phyloP scores from a whole-genome alignment of 2,797 vertebrate genomes.

The Muscicapa striata region DNA sequence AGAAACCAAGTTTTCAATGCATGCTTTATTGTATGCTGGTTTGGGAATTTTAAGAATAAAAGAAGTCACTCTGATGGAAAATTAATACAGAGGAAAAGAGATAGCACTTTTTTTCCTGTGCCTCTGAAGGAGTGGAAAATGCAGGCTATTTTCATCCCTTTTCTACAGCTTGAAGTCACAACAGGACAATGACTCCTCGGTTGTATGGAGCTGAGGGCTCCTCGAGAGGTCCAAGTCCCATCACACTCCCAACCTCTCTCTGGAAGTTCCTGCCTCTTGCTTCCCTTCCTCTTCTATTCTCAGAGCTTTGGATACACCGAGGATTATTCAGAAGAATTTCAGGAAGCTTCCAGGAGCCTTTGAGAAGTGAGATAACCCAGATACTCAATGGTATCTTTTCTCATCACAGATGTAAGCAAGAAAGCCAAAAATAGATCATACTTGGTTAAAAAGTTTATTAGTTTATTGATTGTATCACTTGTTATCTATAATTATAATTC shows the following conservation, averaged over 20 bases:
- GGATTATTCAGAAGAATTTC: not conserved
- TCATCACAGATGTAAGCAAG: not conserved
- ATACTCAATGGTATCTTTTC: not conserved
- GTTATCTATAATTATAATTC: not conserved
- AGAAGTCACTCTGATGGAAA: not conserved
- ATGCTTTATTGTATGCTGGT: too few relatives aligned
- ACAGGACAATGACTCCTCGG: not conserved
- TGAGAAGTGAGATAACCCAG: not conserved
- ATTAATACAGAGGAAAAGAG: not conserved
- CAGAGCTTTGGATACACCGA: not conserved
- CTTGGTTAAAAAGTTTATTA: not conserved
- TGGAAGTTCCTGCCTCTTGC: not conserved
- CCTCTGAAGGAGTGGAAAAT: not conserved
- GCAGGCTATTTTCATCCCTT: not conserved
- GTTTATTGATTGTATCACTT: not conserved
- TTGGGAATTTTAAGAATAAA: not conserved
- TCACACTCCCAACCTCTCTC: rapidly evolving
- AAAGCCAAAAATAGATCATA: not conserved
- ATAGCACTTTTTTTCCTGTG: not conserved
- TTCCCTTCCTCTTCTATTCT: not conserved
- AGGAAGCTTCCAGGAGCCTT: not conserved
- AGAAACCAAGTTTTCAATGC: not conserved
- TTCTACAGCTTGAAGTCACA: not conserved
- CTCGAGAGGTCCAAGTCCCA: rapidly evolving
- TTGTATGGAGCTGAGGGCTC: not conserved